Percentiles rank a stretch among this genome's conserved stretches.
These are phyloP conservation scores for Platycheirus albimanus DNA, from an alignment of 2,888 invertebrate species.

Conservation along the genomic window DNA sequence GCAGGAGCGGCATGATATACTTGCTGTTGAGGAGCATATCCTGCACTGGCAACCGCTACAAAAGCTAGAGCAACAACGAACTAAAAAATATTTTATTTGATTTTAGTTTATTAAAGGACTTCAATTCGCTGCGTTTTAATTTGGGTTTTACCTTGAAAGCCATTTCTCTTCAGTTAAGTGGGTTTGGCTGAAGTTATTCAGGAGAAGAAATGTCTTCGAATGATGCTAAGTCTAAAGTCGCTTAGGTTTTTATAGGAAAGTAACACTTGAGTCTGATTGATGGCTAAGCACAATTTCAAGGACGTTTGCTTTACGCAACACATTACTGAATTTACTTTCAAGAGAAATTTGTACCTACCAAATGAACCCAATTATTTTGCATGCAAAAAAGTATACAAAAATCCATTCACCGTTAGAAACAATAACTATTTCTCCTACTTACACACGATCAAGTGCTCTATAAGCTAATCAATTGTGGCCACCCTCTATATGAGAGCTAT, in stretches of 20 bases:
- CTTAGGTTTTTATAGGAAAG: conserved; percentile 12
- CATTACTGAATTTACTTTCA: conserved; percentile 1
- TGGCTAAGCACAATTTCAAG: conserved; percentile 5
- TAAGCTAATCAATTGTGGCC: neutral
- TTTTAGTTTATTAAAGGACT: neutral
- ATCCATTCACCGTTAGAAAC: neutral
- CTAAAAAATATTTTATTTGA: too few relatives aligned
- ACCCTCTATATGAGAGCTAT: neutral
- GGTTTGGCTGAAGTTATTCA: conserved; percentile 3
- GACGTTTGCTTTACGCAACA: neutral
- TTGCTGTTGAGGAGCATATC: conserved; percentile 47
- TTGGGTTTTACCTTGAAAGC: conserved; percentile 49
- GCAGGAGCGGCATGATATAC: conserved; percentile 39
- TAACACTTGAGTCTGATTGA: neutral
- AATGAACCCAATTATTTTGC: neutral
- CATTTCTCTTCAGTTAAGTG: conserved; percentile 23
- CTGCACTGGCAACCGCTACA: conserved; percentile 39
- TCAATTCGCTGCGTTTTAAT: neutral
- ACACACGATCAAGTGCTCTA: neutral
- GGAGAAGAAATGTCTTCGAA: conserved; percentile 34
- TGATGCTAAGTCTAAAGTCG: conserved; percentile 36
- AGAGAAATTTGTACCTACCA: neutral
- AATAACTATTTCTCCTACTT: neutral
- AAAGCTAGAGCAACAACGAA: conserved; percentile 42
- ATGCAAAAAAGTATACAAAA: neutral